Percentiles rank a stretch among this genome's conserved stretches.
Evolutionary conservation across 2,113 vertebrate species (phyloP).

Genomic region (Echinops telfairi): DNA sequence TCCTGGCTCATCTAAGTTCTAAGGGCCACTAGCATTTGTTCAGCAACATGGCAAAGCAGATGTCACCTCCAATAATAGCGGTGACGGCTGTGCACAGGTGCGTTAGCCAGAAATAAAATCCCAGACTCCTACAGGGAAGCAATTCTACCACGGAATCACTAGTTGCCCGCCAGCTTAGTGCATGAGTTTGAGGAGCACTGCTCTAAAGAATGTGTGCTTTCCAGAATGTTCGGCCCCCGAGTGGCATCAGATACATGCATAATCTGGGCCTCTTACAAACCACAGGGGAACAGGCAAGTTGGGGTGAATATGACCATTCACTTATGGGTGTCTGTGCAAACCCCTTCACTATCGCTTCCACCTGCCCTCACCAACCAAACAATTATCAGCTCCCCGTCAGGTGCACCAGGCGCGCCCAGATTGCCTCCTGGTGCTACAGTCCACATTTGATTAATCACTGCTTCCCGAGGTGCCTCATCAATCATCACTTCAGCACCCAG

Average conservation of each 20-base stretch:
- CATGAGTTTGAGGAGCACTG: not conserved
- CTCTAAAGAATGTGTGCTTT: not conserved
- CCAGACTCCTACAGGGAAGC: not conserved
- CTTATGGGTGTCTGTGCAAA: not conserved
- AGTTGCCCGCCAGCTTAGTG: not conserved
- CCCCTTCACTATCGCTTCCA: not conserved
- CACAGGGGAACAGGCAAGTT: not conserved
- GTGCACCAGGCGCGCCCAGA: conserved; percentile 34
- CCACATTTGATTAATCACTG: conserved; percentile 67
- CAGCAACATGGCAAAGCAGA: not conserved
- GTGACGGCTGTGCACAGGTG: not conserved
- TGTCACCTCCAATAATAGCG: not conserved
- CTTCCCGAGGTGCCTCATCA: conserved; percentile 74
- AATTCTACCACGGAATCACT: not conserved
- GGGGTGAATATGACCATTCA: not conserved
- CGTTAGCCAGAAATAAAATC: not conserved
- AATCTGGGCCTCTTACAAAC: not conserved
- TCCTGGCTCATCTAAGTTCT: not conserved
- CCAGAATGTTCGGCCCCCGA: not conserved
- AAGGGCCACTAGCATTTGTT: not conserved
- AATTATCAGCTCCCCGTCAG: conserved; percentile 61
- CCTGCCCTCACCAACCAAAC: not conserved
- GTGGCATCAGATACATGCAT: not conserved
- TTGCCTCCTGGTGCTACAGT: not conserved
- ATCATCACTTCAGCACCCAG: conserved; percentile 59